Evolutionary conservation across 2,113 vertebrate species (phyloP).

Genomic region (Apus apus): DNA sequence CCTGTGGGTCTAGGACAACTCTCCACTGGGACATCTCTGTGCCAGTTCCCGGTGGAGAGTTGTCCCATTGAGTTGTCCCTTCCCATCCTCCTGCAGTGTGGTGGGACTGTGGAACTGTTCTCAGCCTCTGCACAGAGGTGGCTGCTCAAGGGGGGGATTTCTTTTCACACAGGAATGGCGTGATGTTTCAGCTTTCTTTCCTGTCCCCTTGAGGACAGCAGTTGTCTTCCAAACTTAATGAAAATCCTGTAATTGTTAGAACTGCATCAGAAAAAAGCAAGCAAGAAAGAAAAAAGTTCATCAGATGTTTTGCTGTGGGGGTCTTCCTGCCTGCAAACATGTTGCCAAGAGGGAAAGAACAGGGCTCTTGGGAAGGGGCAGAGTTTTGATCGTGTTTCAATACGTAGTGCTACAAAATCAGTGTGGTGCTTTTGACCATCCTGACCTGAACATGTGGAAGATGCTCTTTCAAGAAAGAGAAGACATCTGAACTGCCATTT

Average conservation of each 20-base stretch:
- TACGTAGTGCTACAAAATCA: not conserved
- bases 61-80: no score
- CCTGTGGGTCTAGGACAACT: not conserved
- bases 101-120: not conserved
- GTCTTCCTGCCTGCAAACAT: not conserved
- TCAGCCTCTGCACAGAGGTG: not conserved
- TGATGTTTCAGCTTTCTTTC: not conserved
- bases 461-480: not conserved
- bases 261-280: not conserved
- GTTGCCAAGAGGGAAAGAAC: not conserved
- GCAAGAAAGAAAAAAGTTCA: not conserved
- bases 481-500: rapidly evolving
- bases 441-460: not conserved
- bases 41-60: no score
- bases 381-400: rapidly evolving
- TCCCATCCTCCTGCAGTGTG: not conserved
- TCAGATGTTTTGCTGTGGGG: no score
- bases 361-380: not conserved
- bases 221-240: not conserved
- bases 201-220: not conserved
- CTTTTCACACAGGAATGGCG: not conserved
- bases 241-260: not conserved
- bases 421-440: not conserved
- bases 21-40: no score
- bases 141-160: not conserved